Percentiles rank a stretch among this genome's conserved stretches.
These are phyloP conservation scores for Halcyon leucocephala DNA, from an alignment of 2,797 vertebrate species.

Conservation along the genomic window DNA sequence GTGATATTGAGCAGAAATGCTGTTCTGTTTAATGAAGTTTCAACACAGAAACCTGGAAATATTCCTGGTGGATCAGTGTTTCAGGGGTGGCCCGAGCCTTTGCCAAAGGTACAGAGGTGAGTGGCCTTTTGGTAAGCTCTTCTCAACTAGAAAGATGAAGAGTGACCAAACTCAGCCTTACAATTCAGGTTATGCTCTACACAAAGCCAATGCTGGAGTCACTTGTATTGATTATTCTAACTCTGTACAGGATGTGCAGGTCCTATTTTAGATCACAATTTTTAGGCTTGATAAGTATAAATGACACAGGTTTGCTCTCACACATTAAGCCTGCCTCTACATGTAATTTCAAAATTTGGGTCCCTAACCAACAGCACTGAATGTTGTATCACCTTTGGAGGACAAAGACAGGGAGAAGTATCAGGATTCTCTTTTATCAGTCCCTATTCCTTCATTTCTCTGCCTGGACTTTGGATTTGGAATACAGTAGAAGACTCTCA, in stretches of 20 bases:
- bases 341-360: neutral
- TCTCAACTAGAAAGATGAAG: neutral
- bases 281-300: neutral
- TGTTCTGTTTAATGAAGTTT: neutral
- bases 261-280: neutral
- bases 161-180: neutral
- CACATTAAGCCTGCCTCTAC: neutral
- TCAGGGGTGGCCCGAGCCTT: neutral
- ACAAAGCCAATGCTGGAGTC: neutral
- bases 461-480: neutral
- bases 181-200: neutral
- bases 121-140: neutral
- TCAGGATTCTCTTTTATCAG: neutral
- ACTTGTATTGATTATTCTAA: neutral
- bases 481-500: neutral
- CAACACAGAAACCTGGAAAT: neutral
- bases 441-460: neutral
- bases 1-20: neutral
- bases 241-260: neutral
- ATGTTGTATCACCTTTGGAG: neutral
- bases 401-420: neutral
- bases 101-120: neutral
- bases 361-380: neutral
- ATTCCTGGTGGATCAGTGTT: neutral
- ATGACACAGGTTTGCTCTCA: neutral